phyloP scores from a whole-genome alignment of 2,797 vertebrate species.

The Smutsia gigantea region DNA sequence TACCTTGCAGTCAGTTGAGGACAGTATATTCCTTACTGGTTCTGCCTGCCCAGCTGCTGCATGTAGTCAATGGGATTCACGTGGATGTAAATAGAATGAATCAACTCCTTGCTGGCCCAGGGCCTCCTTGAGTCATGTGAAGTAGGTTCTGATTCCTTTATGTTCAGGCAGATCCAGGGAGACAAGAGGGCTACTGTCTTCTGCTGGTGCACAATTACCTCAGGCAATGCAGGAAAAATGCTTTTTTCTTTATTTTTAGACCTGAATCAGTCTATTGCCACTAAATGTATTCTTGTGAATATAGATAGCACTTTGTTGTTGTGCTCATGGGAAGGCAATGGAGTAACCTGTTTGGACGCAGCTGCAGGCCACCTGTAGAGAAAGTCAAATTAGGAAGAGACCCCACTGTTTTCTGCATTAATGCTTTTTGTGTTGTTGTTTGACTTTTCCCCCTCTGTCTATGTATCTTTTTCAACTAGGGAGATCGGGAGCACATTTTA shows the following conservation, averaged over 20 bases:
- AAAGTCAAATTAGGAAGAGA: constrained; percentile 96
- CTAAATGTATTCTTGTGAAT: constrained; percentile 89
- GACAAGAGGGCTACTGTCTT: constrained; percentile 97
- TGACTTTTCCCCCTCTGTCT: constrained; percentile 85
- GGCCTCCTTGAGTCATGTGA: constrained; percentile 93
- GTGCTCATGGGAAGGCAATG: constrained; percentile 86
- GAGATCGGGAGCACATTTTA: constrained; percentile 86
- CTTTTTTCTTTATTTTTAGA: constrained; percentile 94
- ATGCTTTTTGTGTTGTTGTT: constrained; percentile 90
- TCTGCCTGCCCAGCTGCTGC: constrained; percentile 80
- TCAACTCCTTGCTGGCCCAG: constrained; percentile 90
- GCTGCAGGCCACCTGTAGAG: constrained; percentile 97
- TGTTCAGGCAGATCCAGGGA: constrained; percentile 88
- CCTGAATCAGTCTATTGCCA: constrained; percentile 89
- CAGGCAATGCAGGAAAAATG: constrained; percentile 91
- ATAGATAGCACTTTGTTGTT: constrained; percentile 89
- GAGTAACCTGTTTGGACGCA: constrained; percentile 94
- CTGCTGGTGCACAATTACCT: constrained; percentile 90
- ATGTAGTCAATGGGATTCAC: constrained; percentile 79
- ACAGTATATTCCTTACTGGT: constrained; percentile 88
- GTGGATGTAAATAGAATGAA: constrained; percentile 91
- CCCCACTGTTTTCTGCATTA: constrained; percentile 94
- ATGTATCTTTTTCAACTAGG: constrained; percentile 85
- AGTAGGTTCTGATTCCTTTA: constrained; percentile 90
- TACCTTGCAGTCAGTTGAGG: constrained; percentile 81